Conservation (phyloP, 2,888 invertebrate genomes). For the Saturnia pavonia region DNA sequence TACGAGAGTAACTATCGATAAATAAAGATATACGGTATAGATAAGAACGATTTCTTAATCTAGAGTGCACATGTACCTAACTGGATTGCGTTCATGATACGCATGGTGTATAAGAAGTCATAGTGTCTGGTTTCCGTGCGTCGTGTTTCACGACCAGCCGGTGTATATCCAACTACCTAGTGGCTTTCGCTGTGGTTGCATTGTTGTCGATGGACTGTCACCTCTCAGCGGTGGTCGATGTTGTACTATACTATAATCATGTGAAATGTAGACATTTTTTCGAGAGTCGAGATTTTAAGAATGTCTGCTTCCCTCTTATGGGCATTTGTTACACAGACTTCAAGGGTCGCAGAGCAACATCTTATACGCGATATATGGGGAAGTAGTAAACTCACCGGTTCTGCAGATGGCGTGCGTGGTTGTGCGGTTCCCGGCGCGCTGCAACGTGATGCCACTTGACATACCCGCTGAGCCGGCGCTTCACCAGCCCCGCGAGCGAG, state of each 20-base stretch:
- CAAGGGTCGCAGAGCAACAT: no score
- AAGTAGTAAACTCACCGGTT: slow-evolving; percentile 49
- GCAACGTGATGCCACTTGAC: slow-evolving; percentile 88
- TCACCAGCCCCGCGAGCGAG: slow-evolving; percentile 86
- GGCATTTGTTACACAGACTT: no score
- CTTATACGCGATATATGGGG: no score
- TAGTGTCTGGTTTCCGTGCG: neutral
- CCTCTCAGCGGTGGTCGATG: no score
- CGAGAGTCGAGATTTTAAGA: no score
- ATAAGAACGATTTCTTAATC: neutral
- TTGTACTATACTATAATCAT: no score
- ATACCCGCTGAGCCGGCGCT: slow-evolving; percentile 91
- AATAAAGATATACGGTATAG: neutral
- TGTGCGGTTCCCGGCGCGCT: slow-evolving; percentile 57
- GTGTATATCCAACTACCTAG: neutral
- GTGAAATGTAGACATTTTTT: no score
- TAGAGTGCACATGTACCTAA: neutral
- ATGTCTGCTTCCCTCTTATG: no score
- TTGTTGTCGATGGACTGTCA: no score
- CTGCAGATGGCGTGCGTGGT: slow-evolving; percentile 43
- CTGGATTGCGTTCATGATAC: neutral
- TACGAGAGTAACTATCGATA: neutral
- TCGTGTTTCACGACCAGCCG: neutral
- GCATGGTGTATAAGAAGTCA: neutral
- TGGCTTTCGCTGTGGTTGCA: no score